Percentiles rank a stretch among this genome's conserved stretches.
These are phyloP conservation scores for Cyclina sinensis DNA, from an alignment of 1,140 invertebrate genomes.

Conservation along the genomic window DNA sequence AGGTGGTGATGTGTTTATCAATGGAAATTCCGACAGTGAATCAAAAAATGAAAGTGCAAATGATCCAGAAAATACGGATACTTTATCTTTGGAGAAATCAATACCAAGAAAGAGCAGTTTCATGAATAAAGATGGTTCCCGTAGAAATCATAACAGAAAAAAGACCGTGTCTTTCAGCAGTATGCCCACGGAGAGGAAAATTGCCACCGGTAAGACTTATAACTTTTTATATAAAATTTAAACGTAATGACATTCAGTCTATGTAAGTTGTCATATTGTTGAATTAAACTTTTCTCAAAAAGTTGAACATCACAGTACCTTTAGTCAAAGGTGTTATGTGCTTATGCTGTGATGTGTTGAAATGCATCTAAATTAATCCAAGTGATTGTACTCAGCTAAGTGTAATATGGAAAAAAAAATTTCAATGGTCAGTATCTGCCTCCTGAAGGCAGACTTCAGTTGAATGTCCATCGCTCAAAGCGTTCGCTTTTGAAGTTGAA, in stretches of 20 bases:
- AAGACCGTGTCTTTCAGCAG: constrained; percentile 86
- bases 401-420: no score
- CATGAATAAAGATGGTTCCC: constrained; percentile 79
- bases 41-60: constrained; percentile 67
- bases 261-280: constrained; percentile 1
- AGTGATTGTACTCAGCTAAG: no score
- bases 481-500: no score
- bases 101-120: constrained; percentile 80
- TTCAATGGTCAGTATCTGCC: no score
- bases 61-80: constrained; percentile 72
- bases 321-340: no score
- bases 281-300: no score
- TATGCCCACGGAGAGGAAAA: constrained; percentile 86
- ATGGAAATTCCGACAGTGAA: constrained; percentile 76
- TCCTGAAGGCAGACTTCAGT: no score
- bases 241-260: not conserved
- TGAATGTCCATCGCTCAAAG: no score
- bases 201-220: constrained; percentile 86
- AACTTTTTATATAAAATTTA: not conserved
- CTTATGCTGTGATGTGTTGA: no score
- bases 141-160: constrained; percentile 79
- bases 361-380: no score
- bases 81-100: constrained; percentile 69
- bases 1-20: constrained; percentile 79
- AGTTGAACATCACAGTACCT: no score